A percentile compares a stretch with the other conserved stretches of the same genome.
Evolutionary conservation across 2,113 vertebrate species (phyloP).

Genomic region (Marmota monax): DNA sequence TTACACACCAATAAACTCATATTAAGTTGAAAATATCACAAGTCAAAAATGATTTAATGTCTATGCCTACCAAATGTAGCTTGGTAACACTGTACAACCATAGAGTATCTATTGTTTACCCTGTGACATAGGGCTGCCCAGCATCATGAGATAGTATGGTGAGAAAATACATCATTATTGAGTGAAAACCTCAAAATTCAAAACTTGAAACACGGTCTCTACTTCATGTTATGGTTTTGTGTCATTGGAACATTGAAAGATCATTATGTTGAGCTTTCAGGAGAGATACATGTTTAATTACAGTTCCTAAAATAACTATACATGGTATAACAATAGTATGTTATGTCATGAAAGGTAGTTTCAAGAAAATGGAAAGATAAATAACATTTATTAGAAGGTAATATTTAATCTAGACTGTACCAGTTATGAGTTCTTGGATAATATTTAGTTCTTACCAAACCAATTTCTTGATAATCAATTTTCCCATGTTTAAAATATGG

Average conservation of each 20-base stretch:
- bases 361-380: not conserved
- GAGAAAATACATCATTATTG: not conserved
- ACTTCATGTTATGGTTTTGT: not conserved
- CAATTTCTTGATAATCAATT: not conserved
- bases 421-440: not conserved
- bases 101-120: not conserved
- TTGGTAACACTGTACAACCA: not conserved
- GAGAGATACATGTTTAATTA: not conserved
- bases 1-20: not conserved
- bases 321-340: not conserved
- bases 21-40: not conserved
- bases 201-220: not conserved
- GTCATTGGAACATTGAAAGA: not conserved
- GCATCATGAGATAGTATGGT: not conserved
- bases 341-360: not conserved
- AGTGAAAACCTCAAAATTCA: not conserved
- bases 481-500: not conserved
- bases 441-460: slow-evolving; percentile 28
- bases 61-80: not conserved
- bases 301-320: not conserved
- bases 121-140: too few relatives aligned
- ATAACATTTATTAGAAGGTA: not conserved
- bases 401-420: not conserved
- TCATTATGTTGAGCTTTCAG: not conserved
- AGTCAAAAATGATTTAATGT: not conserved